Percentiles rank a stretch among this genome's conserved stretches.
These are phyloP conservation scores for Cyphomyrus discorhynchus DNA, from an alignment of 2,113 vertebrate species.

Conservation along the genomic window DNA sequence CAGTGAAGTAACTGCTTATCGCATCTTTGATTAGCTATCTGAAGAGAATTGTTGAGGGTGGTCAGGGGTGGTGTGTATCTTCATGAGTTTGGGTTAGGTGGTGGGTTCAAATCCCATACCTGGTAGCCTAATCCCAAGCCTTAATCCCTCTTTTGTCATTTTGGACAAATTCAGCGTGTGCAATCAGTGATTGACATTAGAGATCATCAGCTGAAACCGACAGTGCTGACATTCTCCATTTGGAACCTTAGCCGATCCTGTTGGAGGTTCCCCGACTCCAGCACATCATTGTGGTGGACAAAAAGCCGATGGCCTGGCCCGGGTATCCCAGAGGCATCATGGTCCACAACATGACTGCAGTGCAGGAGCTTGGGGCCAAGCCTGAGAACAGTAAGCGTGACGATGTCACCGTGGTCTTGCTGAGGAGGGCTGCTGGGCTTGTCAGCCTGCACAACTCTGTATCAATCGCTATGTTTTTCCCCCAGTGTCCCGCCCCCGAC, in stretches of 20 bases:
- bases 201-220: neutral
- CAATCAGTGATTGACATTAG: neutral
- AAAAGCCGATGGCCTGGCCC: slow-evolving; percentile 68
- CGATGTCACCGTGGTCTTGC: neutral
- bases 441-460: neutral
- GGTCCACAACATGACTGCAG: slow-evolving; percentile 80
- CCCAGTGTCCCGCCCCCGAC: slow-evolving; percentile 58
- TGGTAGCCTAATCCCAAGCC: neutral
- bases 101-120: neutral
- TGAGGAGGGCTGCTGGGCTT: neutral
- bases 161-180: neutral
- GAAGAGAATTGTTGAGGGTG: neutral
- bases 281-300: slow-evolving; percentile 88
- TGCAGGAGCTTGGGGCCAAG: slow-evolving; percentile 81
- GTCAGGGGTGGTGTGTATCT: neutral
- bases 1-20: neutral
- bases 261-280: slow-evolving; percentile 76
- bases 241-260: slow-evolving; percentile 70
- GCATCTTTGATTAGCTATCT: neutral
- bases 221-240: neutral
- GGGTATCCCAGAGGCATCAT: slow-evolving; percentile 78
- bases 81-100: neutral
- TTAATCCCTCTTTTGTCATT: neutral
- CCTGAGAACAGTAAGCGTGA: slow-evolving; percentile 61
- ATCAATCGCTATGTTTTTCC: neutral